phyloP scores from a whole-genome alignment of 2,888 invertebrate species.

The Diadegma fenestrale region DNA sequence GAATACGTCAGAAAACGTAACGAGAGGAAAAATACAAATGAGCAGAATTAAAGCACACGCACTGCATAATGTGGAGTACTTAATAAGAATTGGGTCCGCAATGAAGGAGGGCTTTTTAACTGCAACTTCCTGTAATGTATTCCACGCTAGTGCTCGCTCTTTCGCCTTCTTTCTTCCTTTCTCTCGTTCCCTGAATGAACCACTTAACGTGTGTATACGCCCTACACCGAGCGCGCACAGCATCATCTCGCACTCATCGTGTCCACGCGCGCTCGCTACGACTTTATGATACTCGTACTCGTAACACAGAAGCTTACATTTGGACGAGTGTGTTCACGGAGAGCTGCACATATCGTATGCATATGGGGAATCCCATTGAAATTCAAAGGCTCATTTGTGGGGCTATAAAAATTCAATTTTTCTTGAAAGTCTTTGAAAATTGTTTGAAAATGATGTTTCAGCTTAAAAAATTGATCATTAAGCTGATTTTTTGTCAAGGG shows the following conservation, averaged over 20 bases:
- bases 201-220: constrained; percentile 78
- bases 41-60: constrained; percentile 52
- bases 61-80: constrained; percentile 38
- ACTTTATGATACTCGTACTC: background rate
- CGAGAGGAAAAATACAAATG: constrained; percentile 38
- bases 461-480: background rate
- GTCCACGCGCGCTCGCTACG: constrained; percentile 46
- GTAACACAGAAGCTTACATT: background rate
- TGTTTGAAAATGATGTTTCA: background rate
- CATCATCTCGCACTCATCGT: constrained; percentile 43
- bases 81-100: constrained; percentile 64
- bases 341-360: background rate
- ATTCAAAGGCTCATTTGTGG: background rate
- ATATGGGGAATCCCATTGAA: background rate
- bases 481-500: background rate
- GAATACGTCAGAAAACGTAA: constrained; percentile 36
- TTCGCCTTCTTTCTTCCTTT: constrained; percentile 37
- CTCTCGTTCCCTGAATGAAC: constrained; percentile 78
- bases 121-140: constrained; percentile 82
- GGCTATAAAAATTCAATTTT: background rate
- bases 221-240: constrained; percentile 70
- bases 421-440: background rate
- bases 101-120: constrained; percentile 79
- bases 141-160: constrained; percentile 74
- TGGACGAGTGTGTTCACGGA: background rate